Evolutionary conservation across 2,797 vertebrate genomes (phyloP).

Genomic region (Poeciliopsis gracilis): DNA sequence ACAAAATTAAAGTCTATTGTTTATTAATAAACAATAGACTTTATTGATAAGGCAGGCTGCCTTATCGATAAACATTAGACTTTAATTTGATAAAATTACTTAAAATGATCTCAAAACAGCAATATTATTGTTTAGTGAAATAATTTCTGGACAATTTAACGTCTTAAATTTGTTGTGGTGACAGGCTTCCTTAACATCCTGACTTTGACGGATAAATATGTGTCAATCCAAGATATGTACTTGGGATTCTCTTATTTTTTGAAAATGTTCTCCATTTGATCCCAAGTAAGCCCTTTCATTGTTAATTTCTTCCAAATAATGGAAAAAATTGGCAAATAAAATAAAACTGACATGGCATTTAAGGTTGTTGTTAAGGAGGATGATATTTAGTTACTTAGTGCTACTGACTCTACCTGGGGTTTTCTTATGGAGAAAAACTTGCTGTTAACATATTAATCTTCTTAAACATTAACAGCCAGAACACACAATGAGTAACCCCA

Average conservation of each 20-base stretch:
- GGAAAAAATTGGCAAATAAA: background rate
- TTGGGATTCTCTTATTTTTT: background rate
- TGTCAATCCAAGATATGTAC: background rate
- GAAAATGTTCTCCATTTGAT: background rate
- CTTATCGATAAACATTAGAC: too few relatives aligned
- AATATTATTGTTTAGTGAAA: too few relatives aligned
- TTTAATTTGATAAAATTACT: too few relatives aligned
- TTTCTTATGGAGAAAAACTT: background rate
- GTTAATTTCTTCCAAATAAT: background rate
- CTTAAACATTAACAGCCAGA: background rate
- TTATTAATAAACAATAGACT: too few relatives aligned
- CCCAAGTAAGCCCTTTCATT: background rate
- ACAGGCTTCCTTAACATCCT: background rate
- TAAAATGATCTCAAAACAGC: too few relatives aligned
- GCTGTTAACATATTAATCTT: background rate
- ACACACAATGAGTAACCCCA: slow-evolving; percentile 1
- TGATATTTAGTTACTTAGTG: background rate
- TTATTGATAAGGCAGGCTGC: too few relatives aligned
- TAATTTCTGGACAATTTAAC: too few relatives aligned
- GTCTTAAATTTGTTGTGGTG: too few relatives aligned
- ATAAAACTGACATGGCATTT: background rate
- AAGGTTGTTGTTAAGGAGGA: background rate
- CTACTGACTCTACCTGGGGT: background rate
- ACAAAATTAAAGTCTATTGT: too few relatives aligned
- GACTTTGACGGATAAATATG: background rate